Base-by-base conservation (phyloP, 2,797 vertebrate genomes). In the Aldrovandia affinis region DNA sequence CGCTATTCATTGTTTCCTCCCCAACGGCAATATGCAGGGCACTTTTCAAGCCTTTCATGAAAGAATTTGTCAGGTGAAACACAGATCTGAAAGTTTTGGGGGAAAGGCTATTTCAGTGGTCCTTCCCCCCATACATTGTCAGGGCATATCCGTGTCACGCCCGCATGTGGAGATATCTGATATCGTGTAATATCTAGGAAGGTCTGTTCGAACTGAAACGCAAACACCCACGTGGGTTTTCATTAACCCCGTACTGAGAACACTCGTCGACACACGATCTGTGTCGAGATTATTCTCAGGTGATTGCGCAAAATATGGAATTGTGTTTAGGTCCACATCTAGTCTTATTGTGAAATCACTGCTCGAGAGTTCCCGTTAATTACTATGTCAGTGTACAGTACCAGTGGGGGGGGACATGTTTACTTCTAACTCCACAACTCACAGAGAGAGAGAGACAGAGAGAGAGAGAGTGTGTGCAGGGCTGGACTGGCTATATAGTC, bases 81-180 rank as follows among this genome's bases (percentile, higher is more conserved):
- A 50, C 75, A 73, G 36, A 73, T 73, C 36, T 73, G 36, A 73
- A 77, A 77, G 39, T 77, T 77, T 63, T 57, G 55, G 18, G 36
- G 36, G 42, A 47, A 77, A 77, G 47, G 50, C 78, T 33, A 54
- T 54, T 79, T 55, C 78, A 55, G n/a, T 9, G 15, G 59, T 81
- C 80, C 39, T 9, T 65, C 80, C 39, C n/a, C 61, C 33, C 59
- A 68, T 65, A 8, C n/a, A 25, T 50, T 81, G 59, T 81, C 80
- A 63, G 10, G 80, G 39, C 57, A 47, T 65, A 65, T 73, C 61
- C 33, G 50, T 70, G 59, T 39, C 63, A 79, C 85, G 88, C 91
- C 91, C 91, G 93, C 92, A 93, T 91, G 87, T 2, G 63, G n/a
- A 86, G 86, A 90, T 89, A 92, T 92, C 91, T 91, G 91, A 93